A percentile compares a stretch with the other conserved stretches of the same genome.
phyloP scores from a whole-genome alignment of 2,888 invertebrate species.

The Toxonevra muliebris region DNA sequence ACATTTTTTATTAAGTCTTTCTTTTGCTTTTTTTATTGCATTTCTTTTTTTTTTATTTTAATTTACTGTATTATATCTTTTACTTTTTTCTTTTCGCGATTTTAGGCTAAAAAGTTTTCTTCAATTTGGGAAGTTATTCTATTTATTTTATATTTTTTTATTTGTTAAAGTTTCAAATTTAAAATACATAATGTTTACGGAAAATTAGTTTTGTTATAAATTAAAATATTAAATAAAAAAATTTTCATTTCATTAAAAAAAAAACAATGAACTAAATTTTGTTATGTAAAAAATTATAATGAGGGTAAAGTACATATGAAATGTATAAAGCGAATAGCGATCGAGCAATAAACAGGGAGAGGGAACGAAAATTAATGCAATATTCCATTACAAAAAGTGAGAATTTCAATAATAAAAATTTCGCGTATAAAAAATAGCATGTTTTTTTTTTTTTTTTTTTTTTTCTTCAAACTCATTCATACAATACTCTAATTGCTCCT shows the following conservation, averaged over 20 bases:
- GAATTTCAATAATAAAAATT: conserved; percentile 30
- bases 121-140: conserved; percentile 28
- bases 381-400: conserved; percentile 8
- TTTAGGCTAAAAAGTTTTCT: conserved; percentile 26
- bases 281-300: conserved; percentile 9
- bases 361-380: neutral
- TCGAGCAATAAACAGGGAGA: conserved; percentile 11
- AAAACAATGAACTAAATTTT: conserved; percentile 35
- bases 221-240: conserved; percentile 38
- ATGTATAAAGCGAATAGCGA: conserved; percentile 13
- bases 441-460: conserved; percentile 11
- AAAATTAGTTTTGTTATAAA: conserved; percentile 25
- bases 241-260: conserved; percentile 32
- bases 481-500: too few species aligned
- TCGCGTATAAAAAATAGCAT: conserved; percentile 18
- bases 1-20: conserved; percentile 63
- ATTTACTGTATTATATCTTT: conserved; percentile 12
- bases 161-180: conserved; percentile 35
- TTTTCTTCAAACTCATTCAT: neutral
- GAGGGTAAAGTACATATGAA: conserved; percentile 9
- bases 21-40: conserved; percentile 58
- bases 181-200: conserved; percentile 38
- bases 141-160: conserved; percentile 22
- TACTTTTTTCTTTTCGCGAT: conserved; percentile 11
- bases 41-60: conserved; percentile 31